Percentiles rank a stretch among this genome's conserved stretches.
phyloP scores from a whole-genome alignment of 2,797 vertebrate species.

The Pseudomugil gertrudae region DNA sequence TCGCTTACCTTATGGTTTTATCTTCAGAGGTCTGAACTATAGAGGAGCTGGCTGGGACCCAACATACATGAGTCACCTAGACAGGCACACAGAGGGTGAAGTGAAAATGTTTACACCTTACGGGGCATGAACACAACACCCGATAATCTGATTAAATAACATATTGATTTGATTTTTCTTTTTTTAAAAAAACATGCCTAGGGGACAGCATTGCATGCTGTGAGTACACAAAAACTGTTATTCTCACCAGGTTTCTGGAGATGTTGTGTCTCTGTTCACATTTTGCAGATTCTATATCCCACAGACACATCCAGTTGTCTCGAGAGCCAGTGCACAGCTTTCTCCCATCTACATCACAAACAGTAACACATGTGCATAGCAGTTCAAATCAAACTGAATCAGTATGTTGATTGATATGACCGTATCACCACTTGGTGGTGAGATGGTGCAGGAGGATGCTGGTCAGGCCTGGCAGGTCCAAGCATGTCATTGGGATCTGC shows the following conservation, averaged over 20 bases:
- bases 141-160: slow-evolving; percentile 1
- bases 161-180: not conserved
- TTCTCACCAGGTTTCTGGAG: slow-evolving; percentile 93
- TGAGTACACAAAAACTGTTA: not conserved
- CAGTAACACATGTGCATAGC: not conserved
- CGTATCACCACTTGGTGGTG: no score
- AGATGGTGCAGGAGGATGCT: no score
- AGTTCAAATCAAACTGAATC: not conserved
- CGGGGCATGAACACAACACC: slow-evolving; percentile 10
- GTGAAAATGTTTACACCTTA: slow-evolving; percentile 25
- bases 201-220: slow-evolving; percentile 4
- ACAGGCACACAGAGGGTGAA: slow-evolving; percentile 44
- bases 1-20: slow-evolving; percentile 89
- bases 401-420: no score
- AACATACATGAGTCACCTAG: slow-evolving; percentile 95
- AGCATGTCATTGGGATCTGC: no score
- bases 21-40: slow-evolving; percentile 92
- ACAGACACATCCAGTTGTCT: slow-evolving; percentile 93
- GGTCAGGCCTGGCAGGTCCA: no score
- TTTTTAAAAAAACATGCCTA: not conserved
- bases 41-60: slow-evolving; percentile 87
- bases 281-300: slow-evolving; percentile 90
- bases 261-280: slow-evolving; percentile 86
- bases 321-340: slow-evolving; percentile 92
- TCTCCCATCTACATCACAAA: slow-evolving; percentile 81